Evolutionary conservation across 2,888 invertebrate species (phyloP).

Genomic region (Argyra leucocephala): DNA sequence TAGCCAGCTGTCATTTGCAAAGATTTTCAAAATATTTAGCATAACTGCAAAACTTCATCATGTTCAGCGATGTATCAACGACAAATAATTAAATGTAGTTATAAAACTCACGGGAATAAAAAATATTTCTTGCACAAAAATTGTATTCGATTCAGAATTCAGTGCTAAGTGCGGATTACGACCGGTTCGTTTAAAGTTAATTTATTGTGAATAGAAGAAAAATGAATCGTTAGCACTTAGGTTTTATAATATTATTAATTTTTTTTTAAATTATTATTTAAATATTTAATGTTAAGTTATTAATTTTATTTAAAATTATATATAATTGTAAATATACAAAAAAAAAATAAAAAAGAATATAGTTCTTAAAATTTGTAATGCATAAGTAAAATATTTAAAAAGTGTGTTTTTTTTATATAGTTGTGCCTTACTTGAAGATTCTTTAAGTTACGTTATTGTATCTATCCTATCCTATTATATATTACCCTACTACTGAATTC

Average conservation of each 20-base stretch:
- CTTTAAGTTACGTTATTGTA: neutral
- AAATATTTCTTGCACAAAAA: neutral
- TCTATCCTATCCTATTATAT: neutral
- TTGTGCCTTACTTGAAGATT: neutral
- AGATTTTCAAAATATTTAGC: too few species aligned
- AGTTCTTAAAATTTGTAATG: neutral
- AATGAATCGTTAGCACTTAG: neutral
- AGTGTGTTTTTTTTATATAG: neutral
- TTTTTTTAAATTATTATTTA: neutral
- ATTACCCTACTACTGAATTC: neutral
- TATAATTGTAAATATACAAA: neutral
- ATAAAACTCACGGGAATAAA: neutral
- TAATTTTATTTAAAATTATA: neutral
- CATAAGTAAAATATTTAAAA: neutral
- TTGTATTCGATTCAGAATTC: neutral
- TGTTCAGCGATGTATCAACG: too few species aligned
- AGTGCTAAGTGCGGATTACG: neutral
- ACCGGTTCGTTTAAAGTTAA: neutral
- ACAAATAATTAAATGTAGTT: neutral
- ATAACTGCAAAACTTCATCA: too few species aligned
- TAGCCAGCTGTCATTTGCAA: too few species aligned
- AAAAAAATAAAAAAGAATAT: neutral
- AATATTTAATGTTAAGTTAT: conserved; percentile 1
- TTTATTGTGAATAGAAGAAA: neutral
- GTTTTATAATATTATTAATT: neutral